Evolutionary conservation across 1,140 invertebrate genomes (phyloP).

Genomic region (Solen grandis): DNA sequence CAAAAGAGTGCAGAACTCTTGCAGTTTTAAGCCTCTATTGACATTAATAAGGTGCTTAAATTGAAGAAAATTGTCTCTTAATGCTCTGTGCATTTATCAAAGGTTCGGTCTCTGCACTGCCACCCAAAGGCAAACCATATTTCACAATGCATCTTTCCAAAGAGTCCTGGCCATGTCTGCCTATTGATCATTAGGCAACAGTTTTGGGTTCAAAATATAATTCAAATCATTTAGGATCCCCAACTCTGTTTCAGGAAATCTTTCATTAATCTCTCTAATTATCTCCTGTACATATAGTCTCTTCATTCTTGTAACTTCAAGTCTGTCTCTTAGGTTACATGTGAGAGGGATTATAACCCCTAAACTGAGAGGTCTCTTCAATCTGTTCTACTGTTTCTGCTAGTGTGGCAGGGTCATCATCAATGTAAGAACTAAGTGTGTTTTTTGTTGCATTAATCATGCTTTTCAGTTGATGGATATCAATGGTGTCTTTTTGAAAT

Average conservation of each 20-base stretch:
- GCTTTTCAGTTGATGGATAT: not conserved
- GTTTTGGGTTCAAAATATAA: not conserved
- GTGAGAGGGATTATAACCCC: not conserved
- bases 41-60: conserved; percentile 16
- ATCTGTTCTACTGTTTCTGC: not conserved
- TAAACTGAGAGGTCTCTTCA: not conserved
- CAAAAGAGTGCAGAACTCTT: not conserved
- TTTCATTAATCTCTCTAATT: not conserved
- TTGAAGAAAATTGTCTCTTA: not conserved
- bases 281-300: not conserved
- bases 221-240: conserved; percentile 22
- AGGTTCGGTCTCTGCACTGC: no score
- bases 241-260: conserved; percentile 13
- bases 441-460: not conserved
- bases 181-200: not conserved
- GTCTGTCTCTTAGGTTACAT: conserved; percentile 10
- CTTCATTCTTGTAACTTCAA: not conserved
- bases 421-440: not conserved
- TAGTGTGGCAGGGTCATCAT: not conserved
- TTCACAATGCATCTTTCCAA: not conserved
- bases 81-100: not conserved
- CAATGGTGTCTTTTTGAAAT: not conserved
- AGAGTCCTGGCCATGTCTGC: not conserved
- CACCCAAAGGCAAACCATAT: no score
- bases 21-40: not conserved